Evolutionary conservation across 2,797 vertebrate genomes (phyloP).

Genomic region (Cossypha heuglini): DNA sequence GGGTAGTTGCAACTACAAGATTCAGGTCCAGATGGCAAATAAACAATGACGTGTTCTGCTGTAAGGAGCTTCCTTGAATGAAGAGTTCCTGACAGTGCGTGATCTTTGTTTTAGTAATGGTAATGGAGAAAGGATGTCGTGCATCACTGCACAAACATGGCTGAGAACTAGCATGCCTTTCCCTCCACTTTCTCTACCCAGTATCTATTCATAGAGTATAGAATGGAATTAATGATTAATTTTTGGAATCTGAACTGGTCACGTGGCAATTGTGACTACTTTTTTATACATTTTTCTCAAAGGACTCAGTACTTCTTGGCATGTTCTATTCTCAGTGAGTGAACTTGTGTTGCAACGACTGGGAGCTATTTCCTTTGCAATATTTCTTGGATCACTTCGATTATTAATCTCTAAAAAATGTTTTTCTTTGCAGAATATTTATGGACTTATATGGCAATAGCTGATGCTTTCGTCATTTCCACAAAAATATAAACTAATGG

Average conservation of each 20-base stretch:
- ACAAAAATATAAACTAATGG: neutral
- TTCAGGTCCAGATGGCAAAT: neutral
- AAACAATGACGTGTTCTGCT: neutral
- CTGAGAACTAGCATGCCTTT: neutral
- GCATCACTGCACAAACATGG: neutral
- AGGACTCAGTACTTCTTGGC: neutral
- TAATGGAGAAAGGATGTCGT: neutral
- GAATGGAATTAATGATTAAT: neutral
- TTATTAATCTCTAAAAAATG: neutral
- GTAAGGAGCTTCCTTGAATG: neutral
- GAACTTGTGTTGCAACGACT: neutral
- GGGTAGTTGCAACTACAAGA: neutral
- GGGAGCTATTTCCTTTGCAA: neutral
- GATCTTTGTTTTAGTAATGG: neutral
- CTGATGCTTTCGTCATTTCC: neutral
- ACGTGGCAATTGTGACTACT: neutral
- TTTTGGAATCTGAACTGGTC: neutral
- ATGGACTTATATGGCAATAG: neutral
- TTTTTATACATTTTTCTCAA: neutral
- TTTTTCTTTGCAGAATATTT: neutral
- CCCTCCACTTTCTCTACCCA: fast-evolving
- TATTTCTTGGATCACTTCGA: neutral
- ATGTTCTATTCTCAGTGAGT: neutral
- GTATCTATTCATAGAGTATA: neutral
- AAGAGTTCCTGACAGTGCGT: neutral